These are phyloP conservation scores for Sminthurinus aureus DNA, from an alignment of 2,888 invertebrate genomes.

Conservation along the genomic window DNA sequence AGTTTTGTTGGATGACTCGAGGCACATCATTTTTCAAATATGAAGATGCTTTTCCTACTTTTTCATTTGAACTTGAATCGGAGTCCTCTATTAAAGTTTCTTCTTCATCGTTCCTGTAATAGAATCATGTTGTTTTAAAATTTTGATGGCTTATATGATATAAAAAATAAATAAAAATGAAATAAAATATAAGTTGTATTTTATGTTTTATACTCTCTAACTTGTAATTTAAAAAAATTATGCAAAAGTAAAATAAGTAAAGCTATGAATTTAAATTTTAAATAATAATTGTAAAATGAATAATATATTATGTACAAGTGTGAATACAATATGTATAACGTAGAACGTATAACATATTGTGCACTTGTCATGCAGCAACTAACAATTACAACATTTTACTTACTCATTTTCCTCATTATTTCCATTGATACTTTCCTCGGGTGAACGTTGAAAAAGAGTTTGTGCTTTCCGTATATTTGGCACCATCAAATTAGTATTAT, in stretches of 20 bases:
- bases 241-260: too few relatives aligned
- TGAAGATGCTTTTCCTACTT: background rate
- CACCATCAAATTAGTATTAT: slow-evolving; percentile 21
- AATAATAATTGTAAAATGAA: background rate
- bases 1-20: background rate
- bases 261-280: background rate
- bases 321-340: too few relatives aligned
- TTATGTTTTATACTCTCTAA: too few relatives aligned
- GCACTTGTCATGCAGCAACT: background rate
- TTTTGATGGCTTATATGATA: too few relatives aligned
- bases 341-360: too few relatives aligned
- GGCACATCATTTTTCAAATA: background rate
- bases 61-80: background rate
- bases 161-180: too few relatives aligned
- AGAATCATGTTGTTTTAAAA: background rate
- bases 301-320: background rate
- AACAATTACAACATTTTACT: background rate
- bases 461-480: slow-evolving; percentile 37
- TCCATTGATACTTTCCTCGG: background rate
- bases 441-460: background rate
- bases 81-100: background rate
- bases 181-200: too few relatives aligned
- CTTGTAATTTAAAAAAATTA: too few relatives aligned
- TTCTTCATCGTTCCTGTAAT: background rate
- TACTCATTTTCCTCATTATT: background rate